A percentile compares a stretch with the other conserved stretches of the same genome.
phyloP scores from a whole-genome alignment of 2,113 vertebrate species.

The Heteronetta atricapilla region DNA sequence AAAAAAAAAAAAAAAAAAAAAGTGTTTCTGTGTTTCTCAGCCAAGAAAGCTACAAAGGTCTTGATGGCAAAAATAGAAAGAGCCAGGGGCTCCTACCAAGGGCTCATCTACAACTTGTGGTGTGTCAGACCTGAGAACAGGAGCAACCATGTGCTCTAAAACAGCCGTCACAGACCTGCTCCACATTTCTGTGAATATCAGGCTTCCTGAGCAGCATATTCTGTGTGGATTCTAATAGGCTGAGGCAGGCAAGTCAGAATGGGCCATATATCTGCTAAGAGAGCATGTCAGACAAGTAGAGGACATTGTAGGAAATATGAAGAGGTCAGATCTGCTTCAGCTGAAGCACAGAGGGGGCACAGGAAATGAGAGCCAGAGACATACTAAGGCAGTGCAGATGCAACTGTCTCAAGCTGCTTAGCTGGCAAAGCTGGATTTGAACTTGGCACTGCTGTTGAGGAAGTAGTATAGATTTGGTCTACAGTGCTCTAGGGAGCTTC shows the following conservation, averaged over 20 bases:
- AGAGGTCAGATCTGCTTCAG: neutral
- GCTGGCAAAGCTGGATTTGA: slow-evolving; percentile 35
- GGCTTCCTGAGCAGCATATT: neutral
- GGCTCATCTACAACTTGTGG: neutral
- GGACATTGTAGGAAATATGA: neutral
- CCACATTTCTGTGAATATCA: neutral
- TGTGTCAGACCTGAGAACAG: neutral
- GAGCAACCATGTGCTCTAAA: neutral
- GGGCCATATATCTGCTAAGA: neutral
- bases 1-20: no score
- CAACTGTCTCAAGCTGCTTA: slow-evolving; percentile 53
- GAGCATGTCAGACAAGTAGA: neutral
- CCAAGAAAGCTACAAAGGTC: neutral
- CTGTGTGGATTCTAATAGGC: neutral
- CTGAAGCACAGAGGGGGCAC: neutral
- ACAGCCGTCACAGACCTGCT: neutral
- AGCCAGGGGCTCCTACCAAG: neutral
- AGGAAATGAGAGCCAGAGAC: neutral
- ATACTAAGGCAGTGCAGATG: neutral
- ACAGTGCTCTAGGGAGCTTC: slow-evolving; percentile 28
- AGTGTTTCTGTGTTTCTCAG: neutral
- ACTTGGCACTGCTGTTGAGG: slow-evolving; percentile 35
- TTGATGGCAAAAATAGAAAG: neutral
- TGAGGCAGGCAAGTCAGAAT: neutral
- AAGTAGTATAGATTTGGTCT: slow-evolving; percentile 7